Base-by-base conservation (phyloP, 2,113 vertebrate genomes). In the Tragulus kanchil region DNA sequence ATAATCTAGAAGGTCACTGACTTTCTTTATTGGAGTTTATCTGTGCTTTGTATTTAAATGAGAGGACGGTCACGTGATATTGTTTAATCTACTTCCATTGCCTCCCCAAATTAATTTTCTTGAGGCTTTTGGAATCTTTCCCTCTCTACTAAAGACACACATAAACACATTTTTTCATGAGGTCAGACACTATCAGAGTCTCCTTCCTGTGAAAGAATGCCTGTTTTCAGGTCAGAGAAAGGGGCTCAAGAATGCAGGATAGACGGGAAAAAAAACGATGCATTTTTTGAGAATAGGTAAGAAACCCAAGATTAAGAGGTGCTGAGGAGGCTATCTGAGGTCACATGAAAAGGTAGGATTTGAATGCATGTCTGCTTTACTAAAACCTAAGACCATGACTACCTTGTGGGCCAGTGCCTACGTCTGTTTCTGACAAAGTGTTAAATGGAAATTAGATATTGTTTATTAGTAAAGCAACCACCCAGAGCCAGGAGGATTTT, bases 11-110 rank as follows among this genome's bases (percentile, higher is more conserved):
- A 95, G 96, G 97, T 97, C 97, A 89, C 23, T 79, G 96, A 95
- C 98, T 97, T 98, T 97, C n/a, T n/a, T n/a, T n/a, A 88, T 96
- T 97, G 73, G 84, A 93, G 17, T 97, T 98, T 97, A 98, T 97
- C 96, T 97, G 65, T 94, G 94, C 85, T 96, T 79, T 98, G 90
- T 95, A 95, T 97, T 96, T 96, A 97, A 97, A 89, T 97, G 95
- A 95, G 88, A 98, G 95, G 94, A 93, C 85, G 97, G 86, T 94
- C 81, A 94, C 69, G 65, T 92, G 96, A 95, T 95, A 88, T n/a
- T 93, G 23, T 97, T 85, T 97, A 95, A 97, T 97, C 96, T 95
- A 65, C 56, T 97, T 90, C 90, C 92, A 96, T 95, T 93, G 82
- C 64, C 83, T 97, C 64, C 69, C 81, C 3, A 96, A 97, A 93